These are phyloP conservation scores for Setipinna tenuifilis DNA, from an alignment of 2,797 vertebrate species.

Conservation along the genomic window DNA sequence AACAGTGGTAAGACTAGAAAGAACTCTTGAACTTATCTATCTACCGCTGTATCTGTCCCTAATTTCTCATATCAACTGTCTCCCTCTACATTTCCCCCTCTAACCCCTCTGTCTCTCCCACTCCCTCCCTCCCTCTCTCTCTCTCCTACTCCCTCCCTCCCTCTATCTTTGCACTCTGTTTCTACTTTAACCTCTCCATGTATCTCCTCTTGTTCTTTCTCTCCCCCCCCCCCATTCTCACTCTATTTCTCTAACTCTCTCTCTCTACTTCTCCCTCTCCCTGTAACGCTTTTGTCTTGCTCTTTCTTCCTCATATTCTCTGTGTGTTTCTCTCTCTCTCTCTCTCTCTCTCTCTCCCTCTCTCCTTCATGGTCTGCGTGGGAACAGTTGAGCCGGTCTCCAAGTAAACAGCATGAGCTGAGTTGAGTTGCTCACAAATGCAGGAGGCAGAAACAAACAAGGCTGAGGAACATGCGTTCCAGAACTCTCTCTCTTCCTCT, in stretches of 20 bases:
- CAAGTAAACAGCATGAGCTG: slow-evolving; percentile 47
- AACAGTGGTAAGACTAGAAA: no score
- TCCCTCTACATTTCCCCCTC: no score
- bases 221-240: no score
- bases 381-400: slow-evolving; percentile 47
- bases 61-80: no score
- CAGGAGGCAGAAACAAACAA: slow-evolving; percentile 43
- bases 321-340: slow-evolving; percentile 2
- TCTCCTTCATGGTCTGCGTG: slow-evolving; percentile 39
- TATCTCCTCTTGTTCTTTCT: no score
- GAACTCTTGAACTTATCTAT: no score
- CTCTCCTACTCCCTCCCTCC: no score
- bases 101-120: no score
- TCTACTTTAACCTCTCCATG: no score
- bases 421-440: slow-evolving; percentile 38
- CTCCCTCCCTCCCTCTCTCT: no score
- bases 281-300: not conserved
- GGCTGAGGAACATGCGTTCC: slow-evolving; percentile 22
- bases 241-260: not conserved
- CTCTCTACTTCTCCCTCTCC: not conserved
- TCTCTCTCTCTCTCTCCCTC: not conserved
- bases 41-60: no score
- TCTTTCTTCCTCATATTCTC: not conserved
- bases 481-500: slow-evolving; percentile 30
- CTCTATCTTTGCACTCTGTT: no score